Conservation (phyloP, 2,888 invertebrate species). For the Andrena bucephala region DNA sequence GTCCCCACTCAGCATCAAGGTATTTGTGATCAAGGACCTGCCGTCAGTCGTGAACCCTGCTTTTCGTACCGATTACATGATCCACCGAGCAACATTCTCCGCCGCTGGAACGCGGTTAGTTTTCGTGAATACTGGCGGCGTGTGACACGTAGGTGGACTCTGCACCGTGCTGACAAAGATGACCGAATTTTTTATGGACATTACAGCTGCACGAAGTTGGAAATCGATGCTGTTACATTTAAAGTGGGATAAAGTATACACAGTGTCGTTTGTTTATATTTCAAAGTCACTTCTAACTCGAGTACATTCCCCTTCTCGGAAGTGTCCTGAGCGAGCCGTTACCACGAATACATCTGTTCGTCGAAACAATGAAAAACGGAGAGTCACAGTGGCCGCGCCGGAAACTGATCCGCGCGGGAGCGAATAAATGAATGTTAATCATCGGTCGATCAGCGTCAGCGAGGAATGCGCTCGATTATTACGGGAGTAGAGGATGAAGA, state of each 20-base stretch:
- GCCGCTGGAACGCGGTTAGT: slow-evolving; percentile 18
- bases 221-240: too few relatives aligned
- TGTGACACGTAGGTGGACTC: slow-evolving; percentile 6
- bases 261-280: too few relatives aligned
- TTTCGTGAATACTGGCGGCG: slow-evolving; percentile 9
- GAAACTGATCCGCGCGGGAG: not conserved
- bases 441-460: not conserved
- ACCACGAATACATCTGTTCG: not conserved
- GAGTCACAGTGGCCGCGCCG: slow-evolving; percentile 7
- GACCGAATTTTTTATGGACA: not conserved
- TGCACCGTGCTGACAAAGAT: not conserved
- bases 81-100: slow-evolving; percentile 58
- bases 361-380: not conserved
- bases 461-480: not conserved
- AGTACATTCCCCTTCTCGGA: too few relatives aligned
- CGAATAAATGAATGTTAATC: slow-evolving; percentile 7
- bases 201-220: too few relatives aligned
- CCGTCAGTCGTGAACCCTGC: slow-evolving; percentile 57
- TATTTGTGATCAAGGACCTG: slow-evolving; percentile 55
- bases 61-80: slow-evolving; percentile 59
- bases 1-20: slow-evolving; percentile 58
- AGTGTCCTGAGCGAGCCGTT: not conserved
- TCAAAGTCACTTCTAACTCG: too few relatives aligned
- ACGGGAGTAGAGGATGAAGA: not conserved
- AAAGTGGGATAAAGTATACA: too few relatives aligned